A percentile compares a stretch with the other conserved stretches of the same genome.
phyloP scores from a whole-genome alignment of 2,113 vertebrate species.

The Hystrix cristata region DNA sequence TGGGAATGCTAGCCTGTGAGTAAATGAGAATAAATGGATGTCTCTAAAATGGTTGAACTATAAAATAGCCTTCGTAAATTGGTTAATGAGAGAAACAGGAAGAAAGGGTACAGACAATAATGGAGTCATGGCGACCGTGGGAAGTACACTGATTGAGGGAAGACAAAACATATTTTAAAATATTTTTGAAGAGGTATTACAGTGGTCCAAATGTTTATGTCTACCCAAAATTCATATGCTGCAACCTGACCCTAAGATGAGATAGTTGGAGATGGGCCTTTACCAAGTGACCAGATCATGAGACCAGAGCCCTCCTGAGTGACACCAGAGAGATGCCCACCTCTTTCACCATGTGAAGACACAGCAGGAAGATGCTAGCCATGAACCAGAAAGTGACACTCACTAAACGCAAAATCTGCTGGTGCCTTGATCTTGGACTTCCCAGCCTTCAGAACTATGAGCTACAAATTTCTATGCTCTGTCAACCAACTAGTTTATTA shows the following conservation, averaged over 20 bases:
- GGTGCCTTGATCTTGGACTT: not conserved
- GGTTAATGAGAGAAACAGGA: slow-evolving; percentile 69
- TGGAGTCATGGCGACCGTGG: slow-evolving; percentile 18
- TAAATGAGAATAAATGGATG: slow-evolving; percentile 64
- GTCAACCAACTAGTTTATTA: not conserved
- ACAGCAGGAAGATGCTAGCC: not conserved
- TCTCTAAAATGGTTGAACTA: slow-evolving; percentile 37
- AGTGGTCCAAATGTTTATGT: not conserved
- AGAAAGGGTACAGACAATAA: slow-evolving; percentile 56
- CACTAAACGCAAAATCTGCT: not conserved
- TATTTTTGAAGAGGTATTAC: not conserved
- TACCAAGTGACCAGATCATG: not conserved
- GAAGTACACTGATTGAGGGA: slow-evolving; percentile 32
- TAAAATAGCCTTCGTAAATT: slow-evolving; percentile 52
- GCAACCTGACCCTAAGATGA: not conserved
- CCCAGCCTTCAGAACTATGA: not conserved
- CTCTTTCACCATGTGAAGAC: not conserved
- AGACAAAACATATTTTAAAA: slow-evolving; percentile 11
- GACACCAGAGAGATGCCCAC: not conserved
- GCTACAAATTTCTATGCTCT: not conserved
- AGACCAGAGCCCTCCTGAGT: not conserved
- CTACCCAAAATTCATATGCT: not conserved
- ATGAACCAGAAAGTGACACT: not conserved
- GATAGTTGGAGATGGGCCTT: not conserved
- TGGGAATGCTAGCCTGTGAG: slow-evolving; percentile 27